A percentile compares a stretch with the other conserved stretches of the same genome.
Conservation (phyloP, 2,113 vertebrate species). For the Etheostoma cragini region DNA sequence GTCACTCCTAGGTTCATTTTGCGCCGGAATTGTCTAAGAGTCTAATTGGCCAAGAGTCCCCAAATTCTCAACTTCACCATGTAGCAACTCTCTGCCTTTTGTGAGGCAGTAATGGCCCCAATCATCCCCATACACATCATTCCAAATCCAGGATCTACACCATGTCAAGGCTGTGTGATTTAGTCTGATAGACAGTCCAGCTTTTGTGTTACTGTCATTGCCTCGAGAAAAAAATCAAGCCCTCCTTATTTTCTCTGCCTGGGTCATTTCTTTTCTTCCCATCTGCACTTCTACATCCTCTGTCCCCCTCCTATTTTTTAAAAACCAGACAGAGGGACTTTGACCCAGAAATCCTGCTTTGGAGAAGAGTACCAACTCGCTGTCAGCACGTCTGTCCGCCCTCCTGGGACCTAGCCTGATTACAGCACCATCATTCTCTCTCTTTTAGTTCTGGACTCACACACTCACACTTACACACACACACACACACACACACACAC, state of each 20-base stretch:
- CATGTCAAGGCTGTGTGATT: conserved; percentile 29
- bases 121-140: conserved; percentile 6
- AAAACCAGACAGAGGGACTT: conserved; percentile 46
- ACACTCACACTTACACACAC: conserved; percentile 14
- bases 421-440: conserved; percentile 71
- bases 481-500: conserved; percentile 5
- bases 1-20: no score
- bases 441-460: conserved; percentile 51
- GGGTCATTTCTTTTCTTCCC: neutral
- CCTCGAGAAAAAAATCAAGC: conserved; percentile 48
- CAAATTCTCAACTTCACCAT: neutral
- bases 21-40: no score
- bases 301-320: conserved; percentile 20
- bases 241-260: neutral
- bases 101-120: neutral
- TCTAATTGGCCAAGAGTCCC: neutral
- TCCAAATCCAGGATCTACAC: neutral
- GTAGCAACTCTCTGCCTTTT: conserved; percentile 1
- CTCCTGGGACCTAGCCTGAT: conserved; percentile 76
- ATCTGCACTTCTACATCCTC: conserved; percentile 6
- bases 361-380: conserved; percentile 62
- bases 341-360: conserved; percentile 74
- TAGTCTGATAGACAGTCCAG: conserved; percentile 20
- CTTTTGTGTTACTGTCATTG: conserved; percentile 41
- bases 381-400: conserved; percentile 67